Evolutionary conservation across 2,797 vertebrate species (phyloP).

Genomic region (Garrulus glandarius): DNA sequence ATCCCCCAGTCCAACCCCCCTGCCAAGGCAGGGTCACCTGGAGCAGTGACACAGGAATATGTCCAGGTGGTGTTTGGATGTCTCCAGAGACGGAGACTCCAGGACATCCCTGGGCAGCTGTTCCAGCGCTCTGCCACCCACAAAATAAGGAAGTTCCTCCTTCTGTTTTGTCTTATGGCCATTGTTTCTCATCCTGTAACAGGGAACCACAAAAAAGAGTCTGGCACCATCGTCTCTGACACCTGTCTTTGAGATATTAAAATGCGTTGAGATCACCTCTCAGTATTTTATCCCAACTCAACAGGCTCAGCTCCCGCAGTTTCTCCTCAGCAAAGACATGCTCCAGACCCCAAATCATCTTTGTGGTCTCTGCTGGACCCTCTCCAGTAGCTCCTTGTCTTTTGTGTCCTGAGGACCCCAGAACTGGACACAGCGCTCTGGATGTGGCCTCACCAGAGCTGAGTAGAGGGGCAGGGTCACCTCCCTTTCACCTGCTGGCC

Average conservation of each 20-base stretch:
- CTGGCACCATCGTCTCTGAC: neutral
- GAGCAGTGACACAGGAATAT: neutral
- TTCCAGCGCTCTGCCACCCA: neutral
- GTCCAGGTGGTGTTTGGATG: neutral
- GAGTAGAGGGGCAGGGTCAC: neutral
- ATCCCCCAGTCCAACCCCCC: neutral
- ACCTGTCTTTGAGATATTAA: neutral
- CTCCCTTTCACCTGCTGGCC: neutral
- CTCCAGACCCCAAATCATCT: neutral
- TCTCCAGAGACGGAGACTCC: neutral
- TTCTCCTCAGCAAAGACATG: neutral
- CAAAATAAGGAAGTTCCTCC: neutral
- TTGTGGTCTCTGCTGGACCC: neutral
- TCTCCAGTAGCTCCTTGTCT: neutral
- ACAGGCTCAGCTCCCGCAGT: neutral
- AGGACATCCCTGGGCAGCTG: rapidly evolving
- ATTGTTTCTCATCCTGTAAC: neutral
- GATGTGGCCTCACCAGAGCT: neutral
- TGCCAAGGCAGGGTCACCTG: neutral
- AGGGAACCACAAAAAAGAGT: neutral
- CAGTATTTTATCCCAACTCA: neutral
- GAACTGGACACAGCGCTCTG: no score
- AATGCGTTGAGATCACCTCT: neutral
- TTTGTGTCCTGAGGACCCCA: neutral
- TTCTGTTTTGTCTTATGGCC: neutral